Evolutionary conservation across 1,140 invertebrate species (phyloP).

Genomic region (Limonius californicus): DNA sequence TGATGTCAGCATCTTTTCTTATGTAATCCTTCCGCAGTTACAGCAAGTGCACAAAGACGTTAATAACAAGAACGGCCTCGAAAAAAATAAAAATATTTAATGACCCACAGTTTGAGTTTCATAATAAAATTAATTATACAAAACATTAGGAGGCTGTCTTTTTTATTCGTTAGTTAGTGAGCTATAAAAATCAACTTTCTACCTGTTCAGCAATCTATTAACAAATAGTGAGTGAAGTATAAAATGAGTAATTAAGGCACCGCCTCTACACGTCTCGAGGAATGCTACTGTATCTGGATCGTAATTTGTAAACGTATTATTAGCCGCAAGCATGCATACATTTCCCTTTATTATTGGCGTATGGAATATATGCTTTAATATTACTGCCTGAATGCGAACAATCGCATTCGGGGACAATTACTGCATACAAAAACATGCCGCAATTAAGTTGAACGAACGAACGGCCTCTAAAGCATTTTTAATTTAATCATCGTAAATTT

Average conservation of each 20-base stretch:
- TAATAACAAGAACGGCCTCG: background rate
- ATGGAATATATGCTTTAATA: slow-evolving; percentile 16
- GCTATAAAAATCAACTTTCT: slow-evolving; percentile 18
- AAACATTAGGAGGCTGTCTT: background rate
- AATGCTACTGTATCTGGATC: slow-evolving; percentile 45
- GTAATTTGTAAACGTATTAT: slow-evolving; percentile 46
- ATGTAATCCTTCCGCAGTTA: background rate
- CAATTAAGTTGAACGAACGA: too few relatives aligned
- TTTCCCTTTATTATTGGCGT: slow-evolving; percentile 41
- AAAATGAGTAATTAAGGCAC: slow-evolving; percentile 46
- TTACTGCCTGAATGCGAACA: slow-evolving; percentile 11
- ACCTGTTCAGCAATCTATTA: slow-evolving; percentile 40
- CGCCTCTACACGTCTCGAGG: slow-evolving; percentile 42
- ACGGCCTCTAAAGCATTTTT: background rate
- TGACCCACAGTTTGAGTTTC: background rate
- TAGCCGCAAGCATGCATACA: slow-evolving; percentile 42
- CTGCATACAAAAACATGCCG: background rate
- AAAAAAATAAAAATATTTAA: background rate
- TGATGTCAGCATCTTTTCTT: too few relatives aligned
- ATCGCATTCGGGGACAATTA: background rate
- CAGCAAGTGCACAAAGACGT: too few relatives aligned
- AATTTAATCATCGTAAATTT: too few relatives aligned
- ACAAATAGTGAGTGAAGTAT: slow-evolving; percentile 44
- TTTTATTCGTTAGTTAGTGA: background rate
- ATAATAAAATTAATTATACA: background rate